Conservation (phyloP, 2,888 invertebrate genomes). For the Papilio protenor region DNA sequence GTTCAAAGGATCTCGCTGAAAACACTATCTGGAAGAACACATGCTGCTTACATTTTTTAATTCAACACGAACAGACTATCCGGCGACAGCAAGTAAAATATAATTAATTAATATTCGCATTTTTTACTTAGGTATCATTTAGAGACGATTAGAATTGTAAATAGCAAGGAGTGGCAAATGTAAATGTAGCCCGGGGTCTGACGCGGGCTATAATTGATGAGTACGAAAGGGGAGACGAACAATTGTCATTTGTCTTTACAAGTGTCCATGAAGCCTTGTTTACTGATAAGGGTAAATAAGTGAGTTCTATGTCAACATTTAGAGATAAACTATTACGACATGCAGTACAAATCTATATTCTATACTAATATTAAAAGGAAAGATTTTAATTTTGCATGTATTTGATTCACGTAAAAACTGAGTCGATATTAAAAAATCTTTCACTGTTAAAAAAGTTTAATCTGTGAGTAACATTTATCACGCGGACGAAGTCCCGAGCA, state of each 20-base stretch:
- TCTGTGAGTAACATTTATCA: no score
- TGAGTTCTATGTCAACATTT: neutral
- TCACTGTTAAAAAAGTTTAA: no score
- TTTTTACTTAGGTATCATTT: neutral
- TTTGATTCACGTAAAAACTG: no score
- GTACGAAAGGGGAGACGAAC: conserved; percentile 1
- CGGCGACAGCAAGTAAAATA: neutral
- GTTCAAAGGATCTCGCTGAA: no score
- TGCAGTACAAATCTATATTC: no score
- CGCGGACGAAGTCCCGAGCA: no score
- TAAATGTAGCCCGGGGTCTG: conserved; percentile 1
- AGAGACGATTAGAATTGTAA: conserved; percentile 12
- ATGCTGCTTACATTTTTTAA: no score
- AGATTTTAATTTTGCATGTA: no score
- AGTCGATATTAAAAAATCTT: no score
- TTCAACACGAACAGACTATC: no score
- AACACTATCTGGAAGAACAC: no score
- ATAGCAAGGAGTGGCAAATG: neutral
- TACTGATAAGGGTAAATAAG: conserved; percentile 1
- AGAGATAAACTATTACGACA: neutral
- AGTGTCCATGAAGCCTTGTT: conserved; percentile 6
- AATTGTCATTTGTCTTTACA: conserved; percentile 22
- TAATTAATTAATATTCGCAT: neutral
- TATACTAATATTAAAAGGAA: no score
- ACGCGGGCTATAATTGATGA: conserved; percentile 4